Evolutionary conservation across 1,140 invertebrate genomes (phyloP), one percentile per base, ranked within the genome.

Genomic region (Plodia interpunctella): DNA sequence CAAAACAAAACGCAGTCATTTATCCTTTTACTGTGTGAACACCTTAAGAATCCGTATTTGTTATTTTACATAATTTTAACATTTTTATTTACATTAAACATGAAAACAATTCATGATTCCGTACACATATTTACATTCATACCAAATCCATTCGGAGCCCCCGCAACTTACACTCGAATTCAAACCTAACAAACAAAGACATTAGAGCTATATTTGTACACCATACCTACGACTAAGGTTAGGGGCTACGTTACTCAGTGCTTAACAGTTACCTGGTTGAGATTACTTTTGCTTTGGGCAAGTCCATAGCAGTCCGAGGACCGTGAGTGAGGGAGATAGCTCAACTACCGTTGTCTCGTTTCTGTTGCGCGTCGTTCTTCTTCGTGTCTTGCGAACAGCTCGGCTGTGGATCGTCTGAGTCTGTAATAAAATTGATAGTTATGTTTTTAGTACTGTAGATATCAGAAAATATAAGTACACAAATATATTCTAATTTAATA

Each of bases 211-310:
- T 75, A 68, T 67, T 74, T 72, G 69, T 73, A 70, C 72, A 65
- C 71, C 65, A 58, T 68, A 72, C 72, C 65, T 71, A 71, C 11
- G 49, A 58, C 57, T 54, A 74, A 72, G 71, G 76, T 68, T n/a
- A n/a, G 73, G 58, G 72, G 65, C 67, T 74, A 73, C 61, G 57
- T 66, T 75, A 77, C 70, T 80, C 73, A 79, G 70, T 79, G 68
- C 79, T 76, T 75, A 76, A 32, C 78, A 80, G 66, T 72, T 82
- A 79, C 75, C 77, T 80, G 74, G 65, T 76, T 83, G 85, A 88
- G 85, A 86, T 86, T 86, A 84, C 80, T 72, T 78, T 74, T 76
- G 70, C 81, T 86, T 87, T 84, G 83, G 83, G 75, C 74, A 79
- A 80, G 81, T 85, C 80, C 74, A 70, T 62, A 65, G 59, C 21